Conservation (phyloP, 2,888 invertebrate species). For the Aphidius colemani region DNA sequence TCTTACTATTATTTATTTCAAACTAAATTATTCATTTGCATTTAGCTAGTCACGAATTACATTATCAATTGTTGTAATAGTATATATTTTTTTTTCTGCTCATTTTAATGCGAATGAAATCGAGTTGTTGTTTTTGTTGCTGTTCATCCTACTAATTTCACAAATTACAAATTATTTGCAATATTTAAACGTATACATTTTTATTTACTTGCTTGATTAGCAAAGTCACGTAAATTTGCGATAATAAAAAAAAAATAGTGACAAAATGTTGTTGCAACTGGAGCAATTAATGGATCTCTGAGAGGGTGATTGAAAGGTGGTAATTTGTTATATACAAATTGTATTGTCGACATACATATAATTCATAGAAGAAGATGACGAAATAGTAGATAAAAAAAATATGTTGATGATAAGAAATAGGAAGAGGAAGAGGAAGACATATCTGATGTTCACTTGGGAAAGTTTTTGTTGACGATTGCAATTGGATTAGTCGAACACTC, state of each 20-base stretch:
- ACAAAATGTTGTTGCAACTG: slow-evolving; percentile 25
- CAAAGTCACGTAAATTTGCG: slow-evolving; percentile 15
- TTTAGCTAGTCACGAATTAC: slow-evolving; percentile 16
- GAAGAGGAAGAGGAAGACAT: too few species aligned
- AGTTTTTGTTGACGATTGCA: slow-evolving; percentile 25
- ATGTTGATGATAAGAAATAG: not conserved
- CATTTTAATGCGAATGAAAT: not conserved
- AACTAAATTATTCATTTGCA: too few species aligned
- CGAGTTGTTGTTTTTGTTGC: not conserved
- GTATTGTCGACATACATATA: too few species aligned
- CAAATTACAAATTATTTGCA: slow-evolving; percentile 17
- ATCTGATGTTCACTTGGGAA: slow-evolving; percentile 13
- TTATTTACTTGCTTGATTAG: slow-evolving; percentile 23
- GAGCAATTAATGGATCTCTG: slow-evolving; percentile 26
- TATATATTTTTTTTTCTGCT: not conserved
- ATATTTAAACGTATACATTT: slow-evolving; percentile 11
- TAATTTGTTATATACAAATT: too few species aligned
- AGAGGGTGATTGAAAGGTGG: not conserved
- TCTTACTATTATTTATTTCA: too few species aligned
- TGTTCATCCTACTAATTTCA: slow-evolving; percentile 3
- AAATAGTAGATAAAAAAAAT: slow-evolving; percentile 9
- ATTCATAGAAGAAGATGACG: not conserved
- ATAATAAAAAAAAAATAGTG: not conserved
- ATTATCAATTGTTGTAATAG: not conserved
- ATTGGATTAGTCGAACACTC: slow-evolving; percentile 22